Evolutionary conservation across 2,797 vertebrate species (phyloP), one percentile per base, ranked within the genome.

Genomic region (Enteromius unitaeniatus): DNA sequence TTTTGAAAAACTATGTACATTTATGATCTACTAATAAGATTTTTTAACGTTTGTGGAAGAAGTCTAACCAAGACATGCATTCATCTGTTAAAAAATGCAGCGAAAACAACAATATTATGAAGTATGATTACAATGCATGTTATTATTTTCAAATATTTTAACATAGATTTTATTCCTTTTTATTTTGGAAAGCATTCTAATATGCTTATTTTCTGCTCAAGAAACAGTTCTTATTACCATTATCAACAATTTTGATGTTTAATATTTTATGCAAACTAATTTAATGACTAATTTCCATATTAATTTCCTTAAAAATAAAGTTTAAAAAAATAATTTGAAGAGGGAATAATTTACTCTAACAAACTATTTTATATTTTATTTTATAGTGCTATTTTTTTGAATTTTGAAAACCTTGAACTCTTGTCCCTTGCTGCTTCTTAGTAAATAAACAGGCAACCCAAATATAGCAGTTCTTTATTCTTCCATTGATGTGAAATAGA

Each of bases 381-480:
- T n/a, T 51, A 74, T 8, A 4, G 5, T 45, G 6, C 11, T 1
- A n/a, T 58, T 70, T 58, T 4, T 70, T 70, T 1, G 17, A 11
- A 47, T 62, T 34, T 23, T 62, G 19, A 26, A 19, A 81, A 47
- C 40, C 19, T 6, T 60, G 3, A 81, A 47, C 19, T 72, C 23
- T 10, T 60, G 23, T 28, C 17, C 21, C 31, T 34, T 19, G 45
- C 28, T 53, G 62, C 21, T 40, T 67, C 28, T 68, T 53, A 60
- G 17, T 15, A 34, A 47, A 60, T 28, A 70, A 55, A 42, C 26
- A 65, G 15, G 1, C 3, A 23, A 68, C 34, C 11, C 53, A 42
- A 79, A 79, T 65, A 40, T 34, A 53, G 40, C 21, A 58, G 55
- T 23, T 31, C 49, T 42, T 81, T 69, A 21, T 60, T 70, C 15